phyloP scores from a whole-genome alignment of 2,113 vertebrate species.

The Microtus ochrogaster region DNA sequence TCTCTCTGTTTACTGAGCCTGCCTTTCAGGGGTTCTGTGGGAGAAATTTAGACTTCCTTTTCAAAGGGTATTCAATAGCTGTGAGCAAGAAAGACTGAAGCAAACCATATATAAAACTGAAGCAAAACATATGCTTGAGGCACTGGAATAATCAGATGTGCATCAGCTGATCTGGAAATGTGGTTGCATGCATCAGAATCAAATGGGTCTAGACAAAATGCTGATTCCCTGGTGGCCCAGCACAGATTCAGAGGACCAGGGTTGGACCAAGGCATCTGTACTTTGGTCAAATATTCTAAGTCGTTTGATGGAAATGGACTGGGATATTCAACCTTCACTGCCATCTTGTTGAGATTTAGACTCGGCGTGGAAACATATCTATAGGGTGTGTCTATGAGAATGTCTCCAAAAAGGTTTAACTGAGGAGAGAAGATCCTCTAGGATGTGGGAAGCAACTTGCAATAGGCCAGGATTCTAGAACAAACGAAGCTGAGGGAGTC shows the following conservation, averaged over 20 bases:
- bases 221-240: neutral
- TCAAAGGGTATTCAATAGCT: neutral
- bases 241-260: neutral
- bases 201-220: neutral
- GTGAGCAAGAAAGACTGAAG: neutral
- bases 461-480: too few relatives aligned
- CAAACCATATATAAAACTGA: neutral
- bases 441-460: neutral
- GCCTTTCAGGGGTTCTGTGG: neutral
- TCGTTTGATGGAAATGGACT: neutral
- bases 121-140: neutral
- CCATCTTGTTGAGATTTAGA: neutral
- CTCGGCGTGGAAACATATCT: neutral
- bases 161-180: neutral
- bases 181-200: neutral
- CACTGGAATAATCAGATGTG: neutral
- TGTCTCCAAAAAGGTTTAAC: neutral
- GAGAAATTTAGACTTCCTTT: neutral
- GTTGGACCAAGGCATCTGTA: fast-evolving
- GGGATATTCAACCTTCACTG: neutral
- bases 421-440: neutral
- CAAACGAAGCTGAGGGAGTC: neutral
- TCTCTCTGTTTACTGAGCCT: neutral
- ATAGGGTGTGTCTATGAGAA: neutral
- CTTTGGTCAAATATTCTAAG: neutral